These are phyloP conservation scores for Ictinia mississippiensis DNA, from an alignment of 2,797 vertebrate species.

Conservation along the genomic window DNA sequence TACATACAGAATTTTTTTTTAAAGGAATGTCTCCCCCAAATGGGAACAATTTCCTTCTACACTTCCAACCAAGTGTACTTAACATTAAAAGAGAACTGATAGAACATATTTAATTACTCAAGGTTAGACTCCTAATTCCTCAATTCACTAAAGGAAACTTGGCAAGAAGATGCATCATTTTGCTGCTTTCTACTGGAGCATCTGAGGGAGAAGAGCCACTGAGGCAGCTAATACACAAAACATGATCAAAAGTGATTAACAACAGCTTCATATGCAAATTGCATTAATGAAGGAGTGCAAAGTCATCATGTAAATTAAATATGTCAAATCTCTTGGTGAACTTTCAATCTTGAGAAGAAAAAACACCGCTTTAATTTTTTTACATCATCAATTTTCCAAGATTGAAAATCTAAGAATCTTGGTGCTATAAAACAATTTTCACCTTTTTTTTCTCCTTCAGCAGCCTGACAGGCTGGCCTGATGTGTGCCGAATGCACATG, in stretches of 20 bases:
- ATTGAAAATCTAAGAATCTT: conserved; percentile 85
- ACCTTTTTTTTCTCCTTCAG: conserved; percentile 87
- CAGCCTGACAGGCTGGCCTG: conserved; percentile 96
- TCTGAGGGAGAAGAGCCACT: conserved; percentile 83
- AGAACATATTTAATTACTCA: conserved; percentile 87
- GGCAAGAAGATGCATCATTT: conserved; percentile 85
- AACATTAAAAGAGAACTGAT: conserved; percentile 82
- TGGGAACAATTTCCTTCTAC: conserved; percentile 79
- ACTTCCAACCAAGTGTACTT: conserved; percentile 83
- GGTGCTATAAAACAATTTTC: conserved; percentile 87
- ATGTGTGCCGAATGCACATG: conserved; percentile 97
- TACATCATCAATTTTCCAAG: conserved; percentile 89
- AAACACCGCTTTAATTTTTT: conserved; percentile 89
- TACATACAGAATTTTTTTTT: conserved; percentile 48
- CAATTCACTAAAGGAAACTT: conserved; percentile 87
- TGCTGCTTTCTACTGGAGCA: conserved; percentile 82
- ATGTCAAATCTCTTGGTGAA: conserved; percentile 96
- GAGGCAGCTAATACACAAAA: conserved; percentile 89
- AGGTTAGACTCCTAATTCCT: conserved; percentile 87
- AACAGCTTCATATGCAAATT: conserved; percentile 91
- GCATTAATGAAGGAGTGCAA: conserved; percentile 95
- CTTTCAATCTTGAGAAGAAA: conserved; percentile 92
- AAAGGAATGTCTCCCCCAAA: conserved; percentile 80
- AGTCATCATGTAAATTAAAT: conserved; percentile 99
- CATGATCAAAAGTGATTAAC: conserved; percentile 94